Base-by-base conservation (phyloP, 2,797 vertebrate genomes). In the Oreochromis grahami region DNA sequence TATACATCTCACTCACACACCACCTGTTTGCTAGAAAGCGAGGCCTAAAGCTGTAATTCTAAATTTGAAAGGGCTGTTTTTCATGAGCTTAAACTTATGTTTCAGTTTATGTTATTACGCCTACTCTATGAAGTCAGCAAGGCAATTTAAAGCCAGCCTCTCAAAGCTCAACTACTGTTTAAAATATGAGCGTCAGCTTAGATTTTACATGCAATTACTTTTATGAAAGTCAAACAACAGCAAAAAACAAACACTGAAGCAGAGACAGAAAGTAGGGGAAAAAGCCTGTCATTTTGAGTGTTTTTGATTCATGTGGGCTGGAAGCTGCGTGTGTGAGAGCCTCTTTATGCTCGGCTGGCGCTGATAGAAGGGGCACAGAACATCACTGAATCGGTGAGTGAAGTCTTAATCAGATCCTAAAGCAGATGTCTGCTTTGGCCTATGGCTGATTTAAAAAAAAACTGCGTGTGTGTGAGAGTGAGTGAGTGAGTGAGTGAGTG, bases 321-420 rank as follows among this genome's bases (percentile, higher is more conserved):
- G 52, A 82, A 60, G 41, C 11, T 70, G 41, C 13, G 38, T 60
- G 74, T 48, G 68, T 74, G 68, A 74, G 43, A 48, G 43, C 43
- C 68, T 50, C 10, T 1, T 50, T 11, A 50, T 74, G 43, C 2
- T 48, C 4, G 43, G 68, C 68, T 72, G 24, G 24, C 4, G 24
- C 15, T 48, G 68, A 72, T 2, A 58, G 60, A 84, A 76, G 52
- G 48, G 51, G 58, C 38, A 63, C 38, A 68, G 45, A 78, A 80
- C 77, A 38, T 26, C 77, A 85, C 56, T 76, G 78, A 78, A 82
- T 90, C 60, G 24, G 68, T 48, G 41, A 45, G 45, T 17, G 65
- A 84, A 48, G 84, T 53, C 68, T 85, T 76, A 82, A 83, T 92
- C 84, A 81, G 89, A 89, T 88, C 14, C 68, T 14, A 56, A 51